Percentiles rank a stretch among this genome's conserved stretches.
These are phyloP conservation scores for Corythornis leucogaster DNA, from an alignment of 2,797 vertebrate genomes.

Conservation along the genomic window DNA sequence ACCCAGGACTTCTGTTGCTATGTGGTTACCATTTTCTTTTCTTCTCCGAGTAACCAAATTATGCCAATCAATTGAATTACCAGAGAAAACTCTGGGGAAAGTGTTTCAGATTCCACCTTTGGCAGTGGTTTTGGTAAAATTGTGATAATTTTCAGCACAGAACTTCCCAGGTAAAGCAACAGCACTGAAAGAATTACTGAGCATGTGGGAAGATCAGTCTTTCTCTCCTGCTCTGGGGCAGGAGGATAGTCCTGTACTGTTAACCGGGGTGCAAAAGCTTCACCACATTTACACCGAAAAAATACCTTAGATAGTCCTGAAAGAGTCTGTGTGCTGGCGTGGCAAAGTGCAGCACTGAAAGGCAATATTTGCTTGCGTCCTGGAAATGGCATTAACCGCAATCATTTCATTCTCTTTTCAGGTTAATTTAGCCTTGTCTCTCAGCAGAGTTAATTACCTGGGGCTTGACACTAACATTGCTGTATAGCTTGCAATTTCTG, in stretches of 20 bases:
- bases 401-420: conserved; percentile 7
- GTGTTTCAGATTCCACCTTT: background rate
- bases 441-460: background rate
- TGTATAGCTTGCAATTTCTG: background rate
- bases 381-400: background rate
- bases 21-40: background rate
- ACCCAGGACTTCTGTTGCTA: background rate
- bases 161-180: background rate
- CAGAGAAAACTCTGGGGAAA: background rate
- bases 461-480: background rate
- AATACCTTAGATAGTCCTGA: background rate
- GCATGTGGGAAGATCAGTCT: background rate
- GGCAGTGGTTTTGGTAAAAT: background rate
- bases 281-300: background rate
- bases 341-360: background rate
- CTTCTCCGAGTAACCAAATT: background rate
- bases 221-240: background rate
- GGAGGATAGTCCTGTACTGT: background rate
- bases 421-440: background rate
- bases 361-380: background rate
- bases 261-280: background rate
- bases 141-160: background rate
- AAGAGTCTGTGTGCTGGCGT: background rate
- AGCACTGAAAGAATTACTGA: background rate
- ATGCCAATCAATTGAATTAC: background rate